A percentile compares a stretch with the other conserved stretches of the same genome.
These are phyloP conservation scores for Phrynocephalus forsythii DNA, from an alignment of 2,797 vertebrate species.

Conservation along the genomic window DNA sequence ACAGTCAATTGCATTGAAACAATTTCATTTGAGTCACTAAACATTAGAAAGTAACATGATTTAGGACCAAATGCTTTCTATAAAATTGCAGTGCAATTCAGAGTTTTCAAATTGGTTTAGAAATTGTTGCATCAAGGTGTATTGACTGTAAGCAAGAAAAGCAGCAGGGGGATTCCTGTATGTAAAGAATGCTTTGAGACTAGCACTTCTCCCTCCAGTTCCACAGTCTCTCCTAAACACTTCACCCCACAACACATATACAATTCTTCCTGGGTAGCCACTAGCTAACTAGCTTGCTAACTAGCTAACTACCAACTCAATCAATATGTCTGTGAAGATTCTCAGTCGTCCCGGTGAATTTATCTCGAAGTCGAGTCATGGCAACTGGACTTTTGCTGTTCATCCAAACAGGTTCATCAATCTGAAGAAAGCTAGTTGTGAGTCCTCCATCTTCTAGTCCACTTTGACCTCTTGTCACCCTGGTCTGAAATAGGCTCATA, in stretches of 20 bases:
- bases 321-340: too few species aligned
- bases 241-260: background rate
- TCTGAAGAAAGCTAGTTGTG: too few species aligned
- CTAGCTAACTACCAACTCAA: too few species aligned
- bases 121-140: constrained; percentile 55
- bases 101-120: constrained; percentile 66
- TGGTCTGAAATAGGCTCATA: too few species aligned
- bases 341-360: too few species aligned
- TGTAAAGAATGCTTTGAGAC: background rate
- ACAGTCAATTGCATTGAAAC: constrained; percentile 70
- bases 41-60: constrained; percentile 64
- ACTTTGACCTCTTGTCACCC: too few species aligned
- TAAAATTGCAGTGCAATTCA: constrained; percentile 64
- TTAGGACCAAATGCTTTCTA: constrained; percentile 64
- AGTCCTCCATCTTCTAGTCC: too few species aligned
- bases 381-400: too few species aligned
- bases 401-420: too few species aligned
- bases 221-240: background rate
- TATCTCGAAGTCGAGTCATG: too few species aligned
- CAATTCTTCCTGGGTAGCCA: too few species aligned
- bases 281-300: too few species aligned
- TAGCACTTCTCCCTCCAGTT: background rate
- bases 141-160: constrained; percentile 55
- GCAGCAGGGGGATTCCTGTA: constrained; percentile 43
- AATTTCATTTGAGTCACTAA: constrained; percentile 72